Evolutionary conservation across 2,113 vertebrate species (phyloP).

Genomic region (Prinia subflava): DNA sequence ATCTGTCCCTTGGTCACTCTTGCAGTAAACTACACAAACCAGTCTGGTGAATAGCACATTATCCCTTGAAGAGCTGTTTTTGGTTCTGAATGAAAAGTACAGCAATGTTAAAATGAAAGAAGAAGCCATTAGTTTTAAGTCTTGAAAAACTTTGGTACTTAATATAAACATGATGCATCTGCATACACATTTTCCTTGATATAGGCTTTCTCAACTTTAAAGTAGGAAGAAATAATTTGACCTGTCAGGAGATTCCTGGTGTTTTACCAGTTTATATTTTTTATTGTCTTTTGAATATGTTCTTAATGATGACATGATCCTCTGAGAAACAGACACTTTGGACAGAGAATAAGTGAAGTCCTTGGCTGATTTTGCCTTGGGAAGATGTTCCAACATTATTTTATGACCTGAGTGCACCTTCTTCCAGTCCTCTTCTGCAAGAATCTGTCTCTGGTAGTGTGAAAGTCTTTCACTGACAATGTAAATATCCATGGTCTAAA

Average conservation of each 20-base stretch:
- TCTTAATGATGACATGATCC: not conserved
- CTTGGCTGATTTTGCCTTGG: not conserved
- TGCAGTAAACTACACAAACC: not conserved
- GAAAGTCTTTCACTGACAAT: not conserved
- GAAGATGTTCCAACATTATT: not conserved
- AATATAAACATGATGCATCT: not conserved
- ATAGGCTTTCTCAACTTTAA: not conserved
- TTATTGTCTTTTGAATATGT: not conserved
- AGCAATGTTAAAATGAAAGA: not conserved
- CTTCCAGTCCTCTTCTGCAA: not conserved
- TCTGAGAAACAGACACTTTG: not conserved
- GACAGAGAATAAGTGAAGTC: not conserved
- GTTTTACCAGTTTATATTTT: not conserved
- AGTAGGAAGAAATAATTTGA: not conserved
- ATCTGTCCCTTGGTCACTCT: accelerated
- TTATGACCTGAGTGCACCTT: not conserved
- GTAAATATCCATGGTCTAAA: not conserved
- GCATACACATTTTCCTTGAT: not conserved
- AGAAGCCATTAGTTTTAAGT: not conserved
- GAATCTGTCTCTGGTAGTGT: not conserved
- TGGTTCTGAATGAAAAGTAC: not conserved
- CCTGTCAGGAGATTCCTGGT: not conserved
- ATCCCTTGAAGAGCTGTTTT: not conserved
- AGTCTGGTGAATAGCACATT: not conserved
- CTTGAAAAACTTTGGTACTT: not conserved